Evolutionary conservation across 2,113 vertebrate species (phyloP).

Genomic region (Petrocephalus zakoni): DNA sequence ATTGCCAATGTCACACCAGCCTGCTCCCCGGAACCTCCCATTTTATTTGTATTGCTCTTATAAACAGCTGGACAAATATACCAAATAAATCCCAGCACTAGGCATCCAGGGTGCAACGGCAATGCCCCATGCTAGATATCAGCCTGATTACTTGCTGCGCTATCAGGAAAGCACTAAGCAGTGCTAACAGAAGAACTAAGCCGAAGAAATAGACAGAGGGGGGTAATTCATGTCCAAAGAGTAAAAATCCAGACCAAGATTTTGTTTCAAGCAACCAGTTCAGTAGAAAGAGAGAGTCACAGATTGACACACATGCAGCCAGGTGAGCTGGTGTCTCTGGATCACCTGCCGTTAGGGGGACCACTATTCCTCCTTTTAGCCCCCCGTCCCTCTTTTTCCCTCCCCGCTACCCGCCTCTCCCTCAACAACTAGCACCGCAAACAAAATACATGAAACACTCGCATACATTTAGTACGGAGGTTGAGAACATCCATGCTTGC

Average conservation of each 20-base stretch:
- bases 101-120: background rate
- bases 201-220: background rate
- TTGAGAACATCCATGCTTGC: too few relatives aligned
- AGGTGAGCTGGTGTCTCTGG: too few relatives aligned
- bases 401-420: too few relatives aligned
- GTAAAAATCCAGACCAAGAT: background rate
- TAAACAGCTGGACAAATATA: background rate
- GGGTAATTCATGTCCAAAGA: background rate
- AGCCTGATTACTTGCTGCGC: background rate
- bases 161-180: background rate
- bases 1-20: background rate
- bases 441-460: too few relatives aligned
- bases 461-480: too few relatives aligned
- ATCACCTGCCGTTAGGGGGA: too few relatives aligned
- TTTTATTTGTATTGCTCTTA: background rate
- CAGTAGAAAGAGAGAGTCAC: background rate
- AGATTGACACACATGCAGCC: too few relatives aligned
- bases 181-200: background rate
- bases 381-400: too few relatives aligned
- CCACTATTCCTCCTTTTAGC: too few relatives aligned
- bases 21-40: background rate
- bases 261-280: background rate
- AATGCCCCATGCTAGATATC: background rate
- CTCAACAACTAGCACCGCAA: too few relatives aligned
- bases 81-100: background rate